Percentiles rank a stretch among this genome's conserved stretches.
These are phyloP conservation scores for Campoletis sonorensis DNA, from an alignment of 1,140 invertebrate genomes.

Conservation along the genomic window DNA sequence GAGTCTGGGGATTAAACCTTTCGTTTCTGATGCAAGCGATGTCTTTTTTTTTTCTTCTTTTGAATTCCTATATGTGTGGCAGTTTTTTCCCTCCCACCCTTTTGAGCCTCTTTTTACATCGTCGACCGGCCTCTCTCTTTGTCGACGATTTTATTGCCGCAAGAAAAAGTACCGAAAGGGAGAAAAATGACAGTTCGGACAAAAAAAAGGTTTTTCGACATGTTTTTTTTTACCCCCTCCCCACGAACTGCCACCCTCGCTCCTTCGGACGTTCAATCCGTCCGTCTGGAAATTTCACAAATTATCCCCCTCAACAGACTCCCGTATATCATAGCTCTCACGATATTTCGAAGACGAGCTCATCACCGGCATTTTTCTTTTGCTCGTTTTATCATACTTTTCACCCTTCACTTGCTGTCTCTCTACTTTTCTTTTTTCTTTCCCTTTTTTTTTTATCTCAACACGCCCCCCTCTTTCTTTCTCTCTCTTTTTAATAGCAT, in stretches of 20 bases:
- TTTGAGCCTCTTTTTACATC: slow-evolving; percentile 34
- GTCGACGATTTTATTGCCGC: slow-evolving; percentile 54
- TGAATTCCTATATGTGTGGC: slow-evolving; percentile 11
- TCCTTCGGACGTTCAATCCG: slow-evolving; percentile 22
- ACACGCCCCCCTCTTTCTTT: slow-evolving; percentile 1
- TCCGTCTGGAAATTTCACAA: slow-evolving; percentile 29
- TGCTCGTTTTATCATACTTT: slow-evolving; percentile 22
- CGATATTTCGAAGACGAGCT: slow-evolving; percentile 43
- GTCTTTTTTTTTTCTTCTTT: slow-evolving; percentile 44
- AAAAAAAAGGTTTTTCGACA: slow-evolving; percentile 24
- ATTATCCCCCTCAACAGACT: slow-evolving; percentile 32
- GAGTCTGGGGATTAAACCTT: slow-evolving; percentile 37
- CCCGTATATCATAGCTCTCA: slow-evolving; percentile 14
- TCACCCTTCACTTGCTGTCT: slow-evolving; percentile 19
- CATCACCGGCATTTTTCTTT: slow-evolving; percentile 2
- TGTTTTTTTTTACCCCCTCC: slow-evolving; percentile 41
- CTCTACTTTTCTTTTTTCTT: slow-evolving; percentile 35
- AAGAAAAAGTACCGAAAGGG: not conserved
- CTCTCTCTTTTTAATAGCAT: slow-evolving; percentile 56
- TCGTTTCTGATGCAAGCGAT: slow-evolving; percentile 51
- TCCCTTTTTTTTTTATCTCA: slow-evolving; percentile 30
- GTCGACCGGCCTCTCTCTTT: slow-evolving; percentile 46
- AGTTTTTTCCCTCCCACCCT: slow-evolving; percentile 29
- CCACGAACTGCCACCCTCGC: slow-evolving; percentile 1
- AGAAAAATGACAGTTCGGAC: not conserved